phyloP scores from a whole-genome alignment of 1,140 invertebrate species.

The Brachionus rubens region DNA sequence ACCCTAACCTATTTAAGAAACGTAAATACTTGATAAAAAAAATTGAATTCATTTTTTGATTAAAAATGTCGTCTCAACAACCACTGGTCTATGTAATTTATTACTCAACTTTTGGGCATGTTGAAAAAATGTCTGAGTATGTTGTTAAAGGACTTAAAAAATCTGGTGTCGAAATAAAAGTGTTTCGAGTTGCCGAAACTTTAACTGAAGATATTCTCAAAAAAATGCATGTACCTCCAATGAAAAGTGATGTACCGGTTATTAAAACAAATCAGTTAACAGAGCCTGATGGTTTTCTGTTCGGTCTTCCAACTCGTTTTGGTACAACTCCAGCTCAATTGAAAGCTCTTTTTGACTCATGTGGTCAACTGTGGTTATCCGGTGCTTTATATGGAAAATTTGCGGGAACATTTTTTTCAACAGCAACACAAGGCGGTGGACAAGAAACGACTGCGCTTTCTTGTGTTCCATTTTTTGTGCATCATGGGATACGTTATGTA shows the following conservation, averaged over 20 bases:
- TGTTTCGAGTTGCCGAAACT: constrained; percentile 36
- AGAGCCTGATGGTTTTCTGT: constrained; percentile 32
- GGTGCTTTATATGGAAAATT: constrained; percentile 8
- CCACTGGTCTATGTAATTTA: constrained; percentile 28
- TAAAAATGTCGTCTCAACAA: no score
- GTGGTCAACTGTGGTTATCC: neutral
- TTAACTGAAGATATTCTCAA: constrained; percentile 9
- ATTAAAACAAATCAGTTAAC: neutral
- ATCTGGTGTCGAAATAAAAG: neutral
- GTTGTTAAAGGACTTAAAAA: neutral
- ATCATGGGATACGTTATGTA: constrained; percentile 5
- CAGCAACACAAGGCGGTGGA: neutral
- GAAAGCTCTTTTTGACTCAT: constrained; percentile 22
- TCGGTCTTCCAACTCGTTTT: constrained; percentile 30
- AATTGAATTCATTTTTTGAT: no score
- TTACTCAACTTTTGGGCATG: constrained; percentile 41
- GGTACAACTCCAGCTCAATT: constrained; percentile 20
- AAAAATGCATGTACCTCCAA: constrained; percentile 1
- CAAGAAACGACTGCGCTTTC: constrained; percentile 2
- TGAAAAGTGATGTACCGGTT: neutral
- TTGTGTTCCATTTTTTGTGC: constrained; percentile 41
- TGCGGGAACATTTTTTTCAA: constrained; percentile 25
- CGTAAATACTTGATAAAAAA: no score
- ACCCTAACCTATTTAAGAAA: no score
- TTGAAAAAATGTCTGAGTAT: neutral